These are phyloP conservation scores for Ploceus nigricollis DNA, from an alignment of 2,113 vertebrate genomes.

Conservation along the genomic window DNA sequence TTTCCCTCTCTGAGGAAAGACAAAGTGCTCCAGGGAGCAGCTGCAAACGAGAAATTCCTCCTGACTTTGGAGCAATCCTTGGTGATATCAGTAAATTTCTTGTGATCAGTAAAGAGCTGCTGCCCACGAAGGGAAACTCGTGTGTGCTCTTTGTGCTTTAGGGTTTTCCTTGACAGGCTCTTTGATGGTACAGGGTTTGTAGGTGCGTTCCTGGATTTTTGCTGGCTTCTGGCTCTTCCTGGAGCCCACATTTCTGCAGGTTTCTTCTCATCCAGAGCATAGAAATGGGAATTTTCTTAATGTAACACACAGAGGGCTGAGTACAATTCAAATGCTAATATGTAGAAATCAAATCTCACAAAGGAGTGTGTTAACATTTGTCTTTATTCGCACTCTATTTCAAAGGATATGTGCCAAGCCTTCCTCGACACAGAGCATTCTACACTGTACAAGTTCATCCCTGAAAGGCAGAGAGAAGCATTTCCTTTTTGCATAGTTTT, in stretches of 20 bases:
- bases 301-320: neutral
- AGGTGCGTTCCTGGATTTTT: neutral
- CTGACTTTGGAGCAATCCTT: neutral
- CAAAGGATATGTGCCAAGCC: neutral
- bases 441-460: neutral
- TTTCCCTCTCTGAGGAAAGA: neutral
- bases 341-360: neutral
- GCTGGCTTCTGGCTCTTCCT: neutral
- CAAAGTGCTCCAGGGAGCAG: neutral
- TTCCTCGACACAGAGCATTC: neutral
- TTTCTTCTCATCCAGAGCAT: neutral
- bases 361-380: neutral
- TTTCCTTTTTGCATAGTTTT: neutral
- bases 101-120: neutral
- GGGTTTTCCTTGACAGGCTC: neutral
- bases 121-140: accelerated
- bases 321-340: neutral
- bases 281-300: neutral
- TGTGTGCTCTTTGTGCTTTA: neutral
- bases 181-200: neutral
- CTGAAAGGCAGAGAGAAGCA: neutral
- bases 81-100: neutral
- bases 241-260: neutral
- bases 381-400: neutral
- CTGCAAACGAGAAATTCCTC: neutral